Evolutionary conservation across 2,888 invertebrate species (phyloP), one percentile per base, ranked within the genome.

Genomic region (Slavum lentiscoides): DNA sequence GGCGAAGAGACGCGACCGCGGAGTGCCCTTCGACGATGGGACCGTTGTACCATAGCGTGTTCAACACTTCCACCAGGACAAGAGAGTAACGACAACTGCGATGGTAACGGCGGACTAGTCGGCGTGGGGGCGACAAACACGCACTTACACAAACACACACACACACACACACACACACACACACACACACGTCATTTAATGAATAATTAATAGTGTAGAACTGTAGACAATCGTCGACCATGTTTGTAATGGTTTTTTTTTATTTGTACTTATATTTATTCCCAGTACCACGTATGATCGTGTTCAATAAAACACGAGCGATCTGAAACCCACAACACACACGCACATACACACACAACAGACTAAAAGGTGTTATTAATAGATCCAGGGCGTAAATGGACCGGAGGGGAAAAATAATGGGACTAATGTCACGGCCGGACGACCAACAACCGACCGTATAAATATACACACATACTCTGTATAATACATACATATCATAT

Each of bases 201-300:
- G 80, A 80, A 80, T 80, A 80, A 72, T 70, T 77, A 77, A 80
- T 70, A 72, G 70, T 70, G 4, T 23, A 43, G 43, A 75, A 70
- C 61, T 70, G 3, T 23, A 43, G 43, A 75, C 67, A 75, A 67
- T 59, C 67, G 67, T 67, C 23, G 23, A 58, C n/a, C 43, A 30
- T 75, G 75, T 75, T 66, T 1, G 66, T 55, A 39, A 74, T 66
- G 9, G 64, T 21, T 74, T 61, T 61, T 37, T 30, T 30, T 30
- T 30, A 30, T 53, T 19, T 43, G 7, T 19, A 30, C n/a, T 37
- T n/a, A 30, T 64, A 55, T 6, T 53, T 66, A 13, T 58, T 67
- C 39, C 21, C 43, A 39, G 3, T 8, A n/a, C 37, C 2, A n/a
- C n/a, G n/a, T 2, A 8, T 21, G 49, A 66, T 66, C 21, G n/a